phyloP scores from a whole-genome alignment of 2,113 vertebrate species.

The Clarias macrocephalus region DNA sequence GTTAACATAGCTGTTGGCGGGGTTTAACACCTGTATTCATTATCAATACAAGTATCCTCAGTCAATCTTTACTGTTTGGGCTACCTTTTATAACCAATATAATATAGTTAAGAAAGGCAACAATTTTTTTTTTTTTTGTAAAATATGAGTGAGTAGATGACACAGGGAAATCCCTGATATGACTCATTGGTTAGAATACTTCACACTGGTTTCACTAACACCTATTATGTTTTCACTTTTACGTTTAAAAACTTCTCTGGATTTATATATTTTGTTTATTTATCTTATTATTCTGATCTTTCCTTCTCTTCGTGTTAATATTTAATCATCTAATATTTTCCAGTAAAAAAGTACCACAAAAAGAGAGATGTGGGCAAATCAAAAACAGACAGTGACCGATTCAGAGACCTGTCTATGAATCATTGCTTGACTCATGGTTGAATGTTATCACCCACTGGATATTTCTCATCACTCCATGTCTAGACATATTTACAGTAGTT shows the following conservation, averaged over 20 bases:
- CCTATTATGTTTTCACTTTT: neutral
- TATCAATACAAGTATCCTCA: neutral
- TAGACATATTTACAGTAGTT: neutral
- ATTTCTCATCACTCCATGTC: constrained; percentile 32
- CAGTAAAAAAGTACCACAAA: constrained; percentile 17
- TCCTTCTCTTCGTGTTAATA: neutral
- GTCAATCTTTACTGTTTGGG: neutral
- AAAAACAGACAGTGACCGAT: neutral
- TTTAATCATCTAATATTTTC: neutral
- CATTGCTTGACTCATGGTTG: neutral
- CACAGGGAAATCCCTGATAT: constrained; percentile 1
- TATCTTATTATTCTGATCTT: neutral
- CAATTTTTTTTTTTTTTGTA: neutral
- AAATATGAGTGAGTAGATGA: neutral
- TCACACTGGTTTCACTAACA: neutral
- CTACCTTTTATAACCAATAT: neutral
- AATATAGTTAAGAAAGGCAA: no score
- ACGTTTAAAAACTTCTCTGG: neutral
- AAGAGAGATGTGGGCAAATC: neutral
- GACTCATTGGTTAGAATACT: neutral
- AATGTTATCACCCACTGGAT: constrained; percentile 32
- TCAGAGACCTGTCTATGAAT: constrained; percentile 32
- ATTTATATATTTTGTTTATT: neutral
- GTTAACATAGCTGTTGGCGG: neutral
- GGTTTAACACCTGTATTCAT: no score